Conservation (phyloP, 2,888 invertebrate genomes). For the Caenorhabditis doughertyi region DNA sequence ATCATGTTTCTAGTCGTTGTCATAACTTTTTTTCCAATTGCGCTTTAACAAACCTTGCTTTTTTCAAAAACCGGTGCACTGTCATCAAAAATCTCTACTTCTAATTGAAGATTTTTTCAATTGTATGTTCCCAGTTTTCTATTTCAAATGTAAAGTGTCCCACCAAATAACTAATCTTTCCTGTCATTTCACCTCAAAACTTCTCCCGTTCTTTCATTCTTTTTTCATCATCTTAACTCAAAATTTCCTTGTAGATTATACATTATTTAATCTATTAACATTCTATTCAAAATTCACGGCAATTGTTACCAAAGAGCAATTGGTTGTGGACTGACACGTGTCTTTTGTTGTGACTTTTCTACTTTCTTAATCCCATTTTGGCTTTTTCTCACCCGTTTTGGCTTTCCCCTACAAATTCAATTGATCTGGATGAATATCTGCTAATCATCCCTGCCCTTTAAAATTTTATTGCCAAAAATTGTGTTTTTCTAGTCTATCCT, state of each 20-base stretch:
- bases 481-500: slow-evolving; percentile 29
- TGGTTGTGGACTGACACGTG: slow-evolving; percentile 48
- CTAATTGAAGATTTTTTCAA: not conserved
- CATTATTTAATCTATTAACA: no score
- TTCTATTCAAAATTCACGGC: slow-evolving; percentile 15
- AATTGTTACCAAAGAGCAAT: not conserved
- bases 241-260: not conserved
- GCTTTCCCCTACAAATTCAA: slow-evolving; percentile 28
- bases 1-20: slow-evolving; percentile 29
- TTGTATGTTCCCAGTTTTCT: no score
- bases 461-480: slow-evolving; percentile 13
- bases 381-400: not conserved
- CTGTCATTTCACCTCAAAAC: slow-evolving; percentile 31
- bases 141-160: no score
- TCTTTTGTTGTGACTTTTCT: slow-evolving; percentile 47
- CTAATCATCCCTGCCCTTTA: not conserved
- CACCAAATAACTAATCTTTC: slow-evolving; percentile 8
- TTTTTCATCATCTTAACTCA: slow-evolving; percentile 5
- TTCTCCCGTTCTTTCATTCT: slow-evolving; percentile 32
- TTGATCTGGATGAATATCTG: slow-evolving; percentile 19
- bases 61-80: slow-evolving; percentile 37
- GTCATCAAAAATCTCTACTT: slow-evolving; percentile 37
- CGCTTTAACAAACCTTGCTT: slow-evolving; percentile 38
- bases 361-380: not conserved
- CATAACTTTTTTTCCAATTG: slow-evolving; percentile 17